These are phyloP conservation scores for Diabrotica undecimpunctata DNA, from an alignment of 1,140 invertebrate species.

Conservation along the genomic window DNA sequence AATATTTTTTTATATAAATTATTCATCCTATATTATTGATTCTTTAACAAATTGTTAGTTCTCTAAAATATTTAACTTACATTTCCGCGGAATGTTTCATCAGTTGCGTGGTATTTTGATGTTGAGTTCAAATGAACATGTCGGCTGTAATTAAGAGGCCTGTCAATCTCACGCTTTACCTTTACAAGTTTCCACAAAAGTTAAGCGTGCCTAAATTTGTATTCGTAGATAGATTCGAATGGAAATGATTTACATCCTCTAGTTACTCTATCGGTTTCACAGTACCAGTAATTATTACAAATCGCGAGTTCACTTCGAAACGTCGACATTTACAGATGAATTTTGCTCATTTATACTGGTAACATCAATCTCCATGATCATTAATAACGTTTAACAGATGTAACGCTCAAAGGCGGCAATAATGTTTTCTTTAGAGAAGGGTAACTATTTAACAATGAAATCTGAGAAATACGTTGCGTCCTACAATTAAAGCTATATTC, in stretches of 20 bases:
- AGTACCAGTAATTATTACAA: conserved; percentile 4
- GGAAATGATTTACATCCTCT: conserved; percentile 2
- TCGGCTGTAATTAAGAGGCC: neutral
- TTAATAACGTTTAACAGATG: conserved; percentile 15
- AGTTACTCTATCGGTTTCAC: conserved; percentile 2
- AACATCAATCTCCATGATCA: conserved; percentile 16
- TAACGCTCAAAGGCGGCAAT: neutral
- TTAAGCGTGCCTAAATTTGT: neutral
- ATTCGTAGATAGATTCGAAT: neutral
- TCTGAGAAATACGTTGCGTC: no score
- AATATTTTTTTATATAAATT: no score
- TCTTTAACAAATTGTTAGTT: no score
- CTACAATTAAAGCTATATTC: no score
- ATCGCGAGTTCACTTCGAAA: conserved; percentile 3
- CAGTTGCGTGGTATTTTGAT: no score
- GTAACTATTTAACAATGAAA: neutral
- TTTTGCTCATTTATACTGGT: conserved; percentile 13
- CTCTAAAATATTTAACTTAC: no score
- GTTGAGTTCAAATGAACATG: neutral
- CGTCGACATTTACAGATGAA: conserved; percentile 7
- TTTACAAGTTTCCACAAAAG: neutral
- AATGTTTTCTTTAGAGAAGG: neutral
- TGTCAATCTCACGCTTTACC: neutral
- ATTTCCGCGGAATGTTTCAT: no score
- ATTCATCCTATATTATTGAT: no score